Conservation (phyloP, 2,797 vertebrate genomes). For the Cephalopachus bancanus region DNA sequence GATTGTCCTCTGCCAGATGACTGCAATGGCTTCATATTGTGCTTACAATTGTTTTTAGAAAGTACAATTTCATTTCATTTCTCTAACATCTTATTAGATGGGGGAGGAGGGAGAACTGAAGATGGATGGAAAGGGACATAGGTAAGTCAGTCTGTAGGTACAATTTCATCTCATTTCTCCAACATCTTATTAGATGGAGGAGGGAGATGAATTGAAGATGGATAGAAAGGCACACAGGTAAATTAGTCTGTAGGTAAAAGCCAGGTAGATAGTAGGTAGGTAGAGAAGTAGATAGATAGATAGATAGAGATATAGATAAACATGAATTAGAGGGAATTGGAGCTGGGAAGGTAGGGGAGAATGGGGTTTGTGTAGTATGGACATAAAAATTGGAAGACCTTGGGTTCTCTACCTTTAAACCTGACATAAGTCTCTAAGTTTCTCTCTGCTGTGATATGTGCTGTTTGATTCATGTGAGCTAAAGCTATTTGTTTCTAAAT, state of each 20-base stretch:
- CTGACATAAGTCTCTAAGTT: not conserved
- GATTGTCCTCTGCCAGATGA: not conserved
- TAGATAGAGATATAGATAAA: not conserved
- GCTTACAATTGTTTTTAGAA: slow-evolving; percentile 1
- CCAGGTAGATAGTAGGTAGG: not conserved
- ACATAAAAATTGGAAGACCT: not conserved
- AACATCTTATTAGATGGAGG: not conserved
- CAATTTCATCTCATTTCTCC: not conserved
- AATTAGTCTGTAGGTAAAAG: not conserved
- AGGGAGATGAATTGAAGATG: not conserved
- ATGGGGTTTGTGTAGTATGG: not conserved
- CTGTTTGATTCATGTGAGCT: not conserved
- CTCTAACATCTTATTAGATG: not conserved
- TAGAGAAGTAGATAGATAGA: not conserved
- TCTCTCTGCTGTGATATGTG: not conserved
- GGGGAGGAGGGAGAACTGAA: not conserved
- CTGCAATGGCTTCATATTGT: not conserved
- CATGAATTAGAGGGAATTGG: not conserved
- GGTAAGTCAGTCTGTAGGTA: not conserved
- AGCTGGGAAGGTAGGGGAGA: not conserved
- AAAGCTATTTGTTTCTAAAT: not conserved
- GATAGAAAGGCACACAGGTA: not conserved
- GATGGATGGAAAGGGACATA: not conserved
- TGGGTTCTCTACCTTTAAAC: not conserved
- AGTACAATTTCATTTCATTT: not conserved